A percentile compares a stretch with the other conserved stretches of the same genome.
Conservation (phyloP, 92 coral and sea anemone species). For the Siderastrea radians region DNA sequence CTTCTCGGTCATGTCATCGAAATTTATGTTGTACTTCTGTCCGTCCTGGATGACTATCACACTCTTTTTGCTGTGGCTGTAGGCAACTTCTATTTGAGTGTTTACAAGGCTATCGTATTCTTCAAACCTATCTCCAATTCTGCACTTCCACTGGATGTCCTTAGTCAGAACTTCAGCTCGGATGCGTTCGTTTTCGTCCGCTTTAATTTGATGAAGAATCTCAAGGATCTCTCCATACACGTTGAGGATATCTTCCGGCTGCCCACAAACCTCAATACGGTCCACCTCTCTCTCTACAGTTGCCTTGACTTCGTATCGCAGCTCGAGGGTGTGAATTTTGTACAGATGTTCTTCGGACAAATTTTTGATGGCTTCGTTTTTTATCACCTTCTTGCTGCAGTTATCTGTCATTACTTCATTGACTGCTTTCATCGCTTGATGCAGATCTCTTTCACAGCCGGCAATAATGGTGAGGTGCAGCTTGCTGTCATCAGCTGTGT, state of each 20-base stretch:
- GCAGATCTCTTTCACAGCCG: slow-evolving; percentile 38
- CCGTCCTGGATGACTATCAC: slow-evolving; percentile 23
- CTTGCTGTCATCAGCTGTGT: neutral
- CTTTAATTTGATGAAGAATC: slow-evolving; percentile 37
- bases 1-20: slow-evolving; percentile 15
- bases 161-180: slow-evolving; percentile 54
- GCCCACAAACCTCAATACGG: slow-evolving; percentile 67
- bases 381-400: slow-evolving; percentile 50
- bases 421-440: slow-evolving; percentile 27
- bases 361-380: slow-evolving; percentile 41
- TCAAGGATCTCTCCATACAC: slow-evolving; percentile 35
- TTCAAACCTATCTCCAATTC: slow-evolving; percentile 11
- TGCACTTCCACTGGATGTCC: slow-evolving; percentile 57
- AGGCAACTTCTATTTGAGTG: slow-evolving; percentile 65
- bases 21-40: slow-evolving; percentile 6
- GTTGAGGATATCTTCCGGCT: slow-evolving; percentile 48
- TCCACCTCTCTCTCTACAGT: slow-evolving; percentile 44
- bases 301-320: slow-evolving; percentile 37
- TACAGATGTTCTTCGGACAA: slow-evolving; percentile 49
- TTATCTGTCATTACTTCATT: slow-evolving; percentile 49
- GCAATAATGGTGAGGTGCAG: slow-evolving; percentile 44
- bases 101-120: slow-evolving; percentile 37
- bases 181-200: slow-evolving; percentile 66
- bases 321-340: slow-evolving; percentile 52
- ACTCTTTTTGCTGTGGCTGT: neutral